Evolutionary conservation across 2,888 invertebrate species (phyloP).

Genomic region (Pollenia angustigena): DNA sequence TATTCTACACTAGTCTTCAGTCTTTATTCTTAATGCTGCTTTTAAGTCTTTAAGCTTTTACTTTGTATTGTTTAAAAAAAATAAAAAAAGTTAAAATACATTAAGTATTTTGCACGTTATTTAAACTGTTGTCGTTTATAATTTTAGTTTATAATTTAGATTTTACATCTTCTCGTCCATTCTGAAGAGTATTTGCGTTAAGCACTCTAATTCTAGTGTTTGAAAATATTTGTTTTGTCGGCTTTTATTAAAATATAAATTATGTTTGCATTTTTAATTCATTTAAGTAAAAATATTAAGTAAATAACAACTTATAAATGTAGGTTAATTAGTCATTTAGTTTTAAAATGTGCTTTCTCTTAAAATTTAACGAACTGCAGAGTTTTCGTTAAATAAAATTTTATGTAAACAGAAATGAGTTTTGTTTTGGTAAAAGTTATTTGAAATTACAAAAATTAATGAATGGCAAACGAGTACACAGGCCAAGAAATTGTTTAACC

Average conservation of each 20-base stretch:
- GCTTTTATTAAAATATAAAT: conserved; percentile 35
- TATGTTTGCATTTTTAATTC: neutral
- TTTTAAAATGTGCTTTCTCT: neutral
- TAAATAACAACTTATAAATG: neutral
- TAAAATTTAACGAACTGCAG: neutral
- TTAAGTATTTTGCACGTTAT: conserved; percentile 14
- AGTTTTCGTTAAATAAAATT: no score
- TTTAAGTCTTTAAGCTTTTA: neutral
- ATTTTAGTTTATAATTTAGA: neutral
- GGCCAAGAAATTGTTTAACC: no score
- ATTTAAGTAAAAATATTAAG: conserved; percentile 16
- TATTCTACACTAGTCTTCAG: neutral
- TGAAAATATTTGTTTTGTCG: conserved; percentile 13
- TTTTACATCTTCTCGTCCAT: neutral
- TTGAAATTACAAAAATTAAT: no score
- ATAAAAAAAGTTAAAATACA: no score
- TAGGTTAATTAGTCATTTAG: conserved; percentile 13
- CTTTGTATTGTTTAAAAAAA: conserved; percentile 10
- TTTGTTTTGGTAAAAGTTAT: no score
- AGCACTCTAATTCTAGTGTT: conserved; percentile 37
- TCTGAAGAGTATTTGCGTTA: neutral
- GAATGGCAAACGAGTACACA: no score
- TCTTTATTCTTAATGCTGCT: neutral
- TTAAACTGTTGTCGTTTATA: neutral
- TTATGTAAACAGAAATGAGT: no score